Percentiles rank a stretch among this genome's conserved stretches.
These are phyloP conservation scores for Linepithema humile DNA, from an alignment of 1,140 invertebrate species.

Conservation along the genomic window DNA sequence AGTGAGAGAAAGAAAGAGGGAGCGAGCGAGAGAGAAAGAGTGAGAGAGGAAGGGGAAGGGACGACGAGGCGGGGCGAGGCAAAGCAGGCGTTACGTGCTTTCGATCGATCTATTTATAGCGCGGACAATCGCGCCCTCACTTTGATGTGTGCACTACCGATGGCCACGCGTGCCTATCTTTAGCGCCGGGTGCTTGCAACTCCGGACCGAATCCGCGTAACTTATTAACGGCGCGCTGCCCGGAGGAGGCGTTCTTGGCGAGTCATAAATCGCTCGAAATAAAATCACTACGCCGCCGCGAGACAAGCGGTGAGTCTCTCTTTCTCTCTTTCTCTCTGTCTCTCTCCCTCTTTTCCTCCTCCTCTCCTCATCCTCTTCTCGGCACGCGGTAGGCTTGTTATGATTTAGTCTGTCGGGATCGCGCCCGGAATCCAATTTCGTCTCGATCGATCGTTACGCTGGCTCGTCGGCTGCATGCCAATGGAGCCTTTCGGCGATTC, in stretches of 20 bases:
- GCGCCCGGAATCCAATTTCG: constrained; percentile 10
- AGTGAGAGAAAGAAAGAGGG: neutral
- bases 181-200: constrained; percentile 43
- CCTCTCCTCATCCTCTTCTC: too few species aligned
- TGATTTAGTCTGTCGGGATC: constrained; percentile 32
- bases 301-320: neutral
- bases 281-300: constrained; percentile 12
- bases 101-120: constrained; percentile 69
- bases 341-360: too few species aligned
- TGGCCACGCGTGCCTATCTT: constrained; percentile 66
- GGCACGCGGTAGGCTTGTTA: constrained; percentile 27
- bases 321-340: too few species aligned
- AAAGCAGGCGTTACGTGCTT: constrained; percentile 57
- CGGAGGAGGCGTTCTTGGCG: constrained; percentile 10
- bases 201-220: constrained; percentile 12
- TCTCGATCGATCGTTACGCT: constrained; percentile 22
- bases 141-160: constrained; percentile 56
- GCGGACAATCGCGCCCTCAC: constrained; percentile 62
- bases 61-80: neutral
- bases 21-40: neutral
- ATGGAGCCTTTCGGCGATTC: neutral
- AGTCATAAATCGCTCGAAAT: constrained; percentile 38
- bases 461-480: neutral
- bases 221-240: constrained; percentile 33
- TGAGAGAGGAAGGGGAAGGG: neutral